Evolutionary conservation across 2,888 invertebrate species (phyloP).

Genomic region (Acrobasis consociella): DNA sequence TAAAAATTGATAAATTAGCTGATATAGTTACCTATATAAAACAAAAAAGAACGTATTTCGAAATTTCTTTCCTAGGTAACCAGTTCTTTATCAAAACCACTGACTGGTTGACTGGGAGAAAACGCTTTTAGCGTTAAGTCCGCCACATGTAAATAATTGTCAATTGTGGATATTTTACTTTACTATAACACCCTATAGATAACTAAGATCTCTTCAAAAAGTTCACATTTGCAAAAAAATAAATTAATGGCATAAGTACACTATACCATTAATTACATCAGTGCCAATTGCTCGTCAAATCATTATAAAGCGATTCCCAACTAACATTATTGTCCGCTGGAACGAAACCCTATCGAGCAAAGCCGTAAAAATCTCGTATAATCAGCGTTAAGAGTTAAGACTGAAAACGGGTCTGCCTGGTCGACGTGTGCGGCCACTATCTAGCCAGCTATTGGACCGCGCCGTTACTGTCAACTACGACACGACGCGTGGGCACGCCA

Average conservation of each 20-base stretch:
- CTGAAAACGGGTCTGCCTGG: slow-evolving; percentile 32
- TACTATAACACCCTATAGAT: too few species aligned
- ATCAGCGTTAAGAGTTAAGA: slow-evolving; percentile 18
- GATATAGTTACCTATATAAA: too few species aligned
- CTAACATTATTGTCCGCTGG: slow-evolving; percentile 11
- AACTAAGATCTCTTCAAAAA: not conserved
- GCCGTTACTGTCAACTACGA: slow-evolving; percentile 69
- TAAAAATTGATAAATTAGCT: too few species aligned
- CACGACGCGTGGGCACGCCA: slow-evolving; percentile 63
- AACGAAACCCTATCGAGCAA: slow-evolving; percentile 16
- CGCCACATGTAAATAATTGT: too few species aligned
- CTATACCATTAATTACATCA: not conserved
- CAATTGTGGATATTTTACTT: too few species aligned
- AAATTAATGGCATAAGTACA: too few species aligned
- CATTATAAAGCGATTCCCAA: slow-evolving; percentile 10
- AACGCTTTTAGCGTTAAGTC: too few species aligned
- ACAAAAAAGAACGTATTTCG: too few species aligned
- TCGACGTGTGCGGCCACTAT: slow-evolving; percentile 72
- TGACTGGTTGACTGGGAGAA: too few species aligned
- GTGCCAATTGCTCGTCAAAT: not conserved
- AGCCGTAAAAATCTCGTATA: slow-evolving; percentile 21
- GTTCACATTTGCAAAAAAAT: not conserved
- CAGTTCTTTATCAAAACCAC: too few species aligned
- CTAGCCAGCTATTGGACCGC: slow-evolving; percentile 64
- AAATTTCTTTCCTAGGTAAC: too few species aligned